Base-by-base conservation (phyloP, 2,113 vertebrate species). In the Percopsis transmontana region DNA sequence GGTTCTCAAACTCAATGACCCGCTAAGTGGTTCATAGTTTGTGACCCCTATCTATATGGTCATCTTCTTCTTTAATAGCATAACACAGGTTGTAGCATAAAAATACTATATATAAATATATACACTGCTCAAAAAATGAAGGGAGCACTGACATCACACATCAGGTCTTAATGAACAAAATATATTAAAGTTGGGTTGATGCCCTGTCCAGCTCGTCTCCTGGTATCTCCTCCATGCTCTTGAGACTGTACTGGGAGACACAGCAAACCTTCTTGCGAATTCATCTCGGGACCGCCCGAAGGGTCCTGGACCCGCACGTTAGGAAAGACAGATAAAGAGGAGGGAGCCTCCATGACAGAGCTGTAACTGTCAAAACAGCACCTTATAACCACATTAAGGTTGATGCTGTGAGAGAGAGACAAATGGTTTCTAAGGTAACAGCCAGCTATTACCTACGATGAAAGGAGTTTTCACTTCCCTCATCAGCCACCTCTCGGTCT, bases 391-490 rank as follows among this genome's bases (percentile, higher is more conserved):
- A 58, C 19, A 41, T 14, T 16, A 40, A 16, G 56, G 4, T 2
- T 11, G 55, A 7, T 11, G 27, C 5, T 5, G 53, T 45, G 27
- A 54, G 18, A 56, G 16, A 55, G 39, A 60, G 58, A 23, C 16
- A 12, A 24, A 44, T 16, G 53, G 20, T 21, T 16, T 14, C 11
- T 16, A 2, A 21, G 19, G 14, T 7, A 33, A 21, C 23, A 16
- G 33, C 13, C 73, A 50, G 58, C 64, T 58, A 68, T 66, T 62
- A 64, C 57, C 33, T 23, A 33, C 40, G 11, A 19, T 79, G 77
- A 81, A 76, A 77, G 74, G 60, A 74, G 71, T 69, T 79, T 79
- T 79, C 41, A 47, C 73, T 75, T 41, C 19, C 55, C 20, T 52
- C 48, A 33, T 55, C 20, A 57, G 21, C 18, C 4, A 7, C 27